These are phyloP conservation scores for western clawed frog (Xenopus tropicalis) DNA, from an alignment of 2,113 vertebrate species.

Conservation along the genomic window UCB_Xtro_10.0 CM004446.2:40329001-40329500, in stretches of 20 bases:
- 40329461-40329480: neutral
- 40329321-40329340: neutral
- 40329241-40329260: neutral
- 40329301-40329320: neutral
- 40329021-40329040: neutral
- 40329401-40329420: slow-evolving; percentile 40
- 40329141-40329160: too few species aligned
- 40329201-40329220: neutral
- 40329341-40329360: slow-evolving; percentile 1
- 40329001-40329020: neutral
- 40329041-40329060: neutral
- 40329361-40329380: neutral
- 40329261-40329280: too few species aligned
- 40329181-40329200: slow-evolving; percentile 16
- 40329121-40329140: too few species aligned
- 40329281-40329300: too few species aligned
- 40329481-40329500: neutral
- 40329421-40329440: neutral
- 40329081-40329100: neutral
- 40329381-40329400: slow-evolving; percentile 31
- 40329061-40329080: neutral
- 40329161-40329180: neutral
- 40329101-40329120: neutral
- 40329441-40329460: neutral
- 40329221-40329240: neutral